Conservation (phyloP, 2,797 vertebrate genomes). For the Gobio occitaniae region DNA sequence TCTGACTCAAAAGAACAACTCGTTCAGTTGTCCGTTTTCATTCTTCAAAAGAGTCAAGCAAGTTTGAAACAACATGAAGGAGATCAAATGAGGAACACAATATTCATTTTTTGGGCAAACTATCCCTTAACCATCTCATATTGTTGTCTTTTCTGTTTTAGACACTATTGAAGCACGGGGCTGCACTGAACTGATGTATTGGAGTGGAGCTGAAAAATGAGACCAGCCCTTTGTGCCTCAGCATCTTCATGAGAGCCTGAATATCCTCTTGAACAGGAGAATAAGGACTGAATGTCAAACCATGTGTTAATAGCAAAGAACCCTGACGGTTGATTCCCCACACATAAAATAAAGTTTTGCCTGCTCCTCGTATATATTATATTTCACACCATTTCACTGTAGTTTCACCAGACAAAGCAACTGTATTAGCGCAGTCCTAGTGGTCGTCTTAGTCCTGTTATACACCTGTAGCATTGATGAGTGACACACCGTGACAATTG, state of each 20-base stretch:
- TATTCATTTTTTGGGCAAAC: background rate
- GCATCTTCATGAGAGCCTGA: conserved; percentile 49
- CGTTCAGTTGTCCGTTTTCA: background rate
- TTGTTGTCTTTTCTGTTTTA: conserved; percentile 42
- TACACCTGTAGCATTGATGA: conserved; percentile 57
- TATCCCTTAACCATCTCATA: background rate
- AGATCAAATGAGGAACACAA: background rate
- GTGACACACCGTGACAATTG: conserved; percentile 49
- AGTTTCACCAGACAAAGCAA: conserved; percentile 45
- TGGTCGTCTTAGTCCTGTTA: conserved; percentile 59
- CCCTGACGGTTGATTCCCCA: conserved; percentile 20
- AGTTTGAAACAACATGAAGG: background rate
- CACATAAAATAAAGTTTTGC: conserved; percentile 53
- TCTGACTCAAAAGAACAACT: background rate
- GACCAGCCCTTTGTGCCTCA: conserved; percentile 49
- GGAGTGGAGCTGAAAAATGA: conserved; percentile 28
- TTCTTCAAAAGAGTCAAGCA: background rate
- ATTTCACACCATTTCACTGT: conserved; percentile 55
- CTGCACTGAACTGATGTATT: conserved; percentile 29
- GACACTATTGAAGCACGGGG: conserved; percentile 4
- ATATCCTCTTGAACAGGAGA: conserved; percentile 44
- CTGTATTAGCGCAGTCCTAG: conserved; percentile 55
- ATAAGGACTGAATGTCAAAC: conserved; percentile 48
- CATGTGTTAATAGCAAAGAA: conserved; percentile 32
- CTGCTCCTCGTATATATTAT: conserved; percentile 55